These are phyloP conservation scores for Notodonta dromedarius DNA, from an alignment of 2,888 invertebrate species.

Conservation along the genomic window DNA sequence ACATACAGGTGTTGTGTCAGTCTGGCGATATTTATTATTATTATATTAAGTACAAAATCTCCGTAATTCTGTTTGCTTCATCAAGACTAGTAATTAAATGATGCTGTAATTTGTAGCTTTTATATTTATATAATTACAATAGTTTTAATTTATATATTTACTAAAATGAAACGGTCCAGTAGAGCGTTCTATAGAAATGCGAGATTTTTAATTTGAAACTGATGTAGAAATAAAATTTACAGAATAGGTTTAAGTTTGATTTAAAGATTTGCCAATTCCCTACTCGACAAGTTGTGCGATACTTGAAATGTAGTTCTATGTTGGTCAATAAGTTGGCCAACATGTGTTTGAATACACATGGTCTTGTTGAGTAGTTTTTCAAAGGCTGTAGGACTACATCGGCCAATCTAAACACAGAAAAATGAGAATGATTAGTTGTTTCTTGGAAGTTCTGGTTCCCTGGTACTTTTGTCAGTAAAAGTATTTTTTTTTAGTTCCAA, in stretches of 20 bases:
- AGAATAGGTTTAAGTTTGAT: neutral
- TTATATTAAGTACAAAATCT: neutral
- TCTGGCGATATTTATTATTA: too few species aligned
- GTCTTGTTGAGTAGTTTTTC: neutral
- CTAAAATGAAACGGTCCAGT: constrained; percentile 35
- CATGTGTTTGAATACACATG: neutral
- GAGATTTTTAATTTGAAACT: constrained; percentile 23
- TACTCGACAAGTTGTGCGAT: neutral
- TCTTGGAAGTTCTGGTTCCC: neutral
- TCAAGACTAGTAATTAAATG: constrained; percentile 9
- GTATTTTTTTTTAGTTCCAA: too few species aligned
- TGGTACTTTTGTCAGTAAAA: neutral
- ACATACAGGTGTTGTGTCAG: too few species aligned
- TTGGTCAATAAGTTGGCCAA: neutral
- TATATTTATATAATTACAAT: constrained; percentile 28
- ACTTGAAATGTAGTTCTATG: neutral
- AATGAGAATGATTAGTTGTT: neutral
- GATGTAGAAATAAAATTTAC: constrained; percentile 12
- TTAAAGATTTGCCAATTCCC: neutral
- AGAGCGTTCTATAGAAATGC: constrained; percentile 23
- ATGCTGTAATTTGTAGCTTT: constrained; percentile 43
- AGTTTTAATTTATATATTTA: constrained; percentile 23
- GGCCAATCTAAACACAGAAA: neutral
- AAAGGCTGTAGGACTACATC: neutral
- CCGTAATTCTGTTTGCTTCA: constrained; percentile 14